Conservation (phyloP, 1,140 invertebrate species). For the Neelides sp. region DNA sequence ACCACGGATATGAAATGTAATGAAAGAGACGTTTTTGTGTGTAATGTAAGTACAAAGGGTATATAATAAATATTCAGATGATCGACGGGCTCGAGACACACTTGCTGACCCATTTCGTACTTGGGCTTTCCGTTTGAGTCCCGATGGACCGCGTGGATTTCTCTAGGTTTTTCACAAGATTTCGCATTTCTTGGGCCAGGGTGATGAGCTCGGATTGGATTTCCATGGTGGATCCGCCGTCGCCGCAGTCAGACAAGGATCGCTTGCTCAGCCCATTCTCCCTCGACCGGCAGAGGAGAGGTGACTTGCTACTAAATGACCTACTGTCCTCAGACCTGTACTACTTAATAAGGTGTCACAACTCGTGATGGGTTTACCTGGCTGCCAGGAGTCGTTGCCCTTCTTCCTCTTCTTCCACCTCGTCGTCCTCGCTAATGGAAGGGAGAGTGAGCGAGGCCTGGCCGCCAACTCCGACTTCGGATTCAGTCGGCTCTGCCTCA, state of each 20-base stretch:
- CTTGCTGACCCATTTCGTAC: neutral
- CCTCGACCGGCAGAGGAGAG: conserved; percentile 24
- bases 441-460: conserved; percentile 63
- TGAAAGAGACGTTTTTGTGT: too few relatives aligned
- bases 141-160: conserved; percentile 21
- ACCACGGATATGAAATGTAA: too few relatives aligned
- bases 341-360: neutral
- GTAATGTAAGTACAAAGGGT: too few relatives aligned
- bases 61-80: too few relatives aligned
- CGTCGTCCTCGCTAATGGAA: conserved; percentile 83
- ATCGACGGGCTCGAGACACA: conserved; percentile 30
- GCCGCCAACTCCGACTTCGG: conserved; percentile 45
- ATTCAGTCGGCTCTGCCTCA: conserved; percentile 41
- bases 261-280: conserved; percentile 27
- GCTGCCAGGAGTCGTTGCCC: conserved; percentile 28
- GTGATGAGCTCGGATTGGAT: conserved; percentile 30
- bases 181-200: conserved; percentile 29
- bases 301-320: conserved; percentile 31
- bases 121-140: conserved; percentile 25
- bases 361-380: conserved; percentile 23
- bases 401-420: conserved; percentile 62
- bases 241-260: conserved; percentile 27
- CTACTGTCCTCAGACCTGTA: conserved; percentile 30
- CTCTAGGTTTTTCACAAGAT: conserved; percentile 29
- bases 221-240: conserved; percentile 21